Conservation (phyloP, 2,113 vertebrate species). For the Cavia porcellus region DNA sequence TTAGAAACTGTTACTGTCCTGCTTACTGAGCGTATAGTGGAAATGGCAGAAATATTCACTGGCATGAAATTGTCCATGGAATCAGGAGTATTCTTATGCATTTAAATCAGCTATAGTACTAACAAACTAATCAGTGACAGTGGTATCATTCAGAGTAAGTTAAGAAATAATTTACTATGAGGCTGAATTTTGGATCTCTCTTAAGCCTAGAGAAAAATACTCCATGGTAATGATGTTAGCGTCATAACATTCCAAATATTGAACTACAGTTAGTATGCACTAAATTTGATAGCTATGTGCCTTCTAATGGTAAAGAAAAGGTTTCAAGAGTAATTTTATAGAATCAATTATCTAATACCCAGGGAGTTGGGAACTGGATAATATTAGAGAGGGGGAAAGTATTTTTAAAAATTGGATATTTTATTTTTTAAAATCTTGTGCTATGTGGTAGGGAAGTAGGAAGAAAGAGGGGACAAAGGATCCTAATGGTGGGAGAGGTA, state of each 20-base stretch:
- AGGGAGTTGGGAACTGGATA: too few species aligned
- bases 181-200: background rate
- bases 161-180: background rate
- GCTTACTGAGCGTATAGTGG: background rate
- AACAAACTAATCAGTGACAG: background rate
- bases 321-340: background rate
- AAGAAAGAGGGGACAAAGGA: too few species aligned
- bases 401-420: background rate
- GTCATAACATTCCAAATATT: background rate
- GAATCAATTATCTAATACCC: background rate
- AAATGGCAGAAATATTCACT: background rate
- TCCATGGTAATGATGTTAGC: background rate
- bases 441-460: background rate
- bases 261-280: background rate
- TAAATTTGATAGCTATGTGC: background rate
- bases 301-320: background rate
- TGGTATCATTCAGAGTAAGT: background rate
- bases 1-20: background rate
- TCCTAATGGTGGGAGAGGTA: background rate
- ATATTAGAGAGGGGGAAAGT: background rate
- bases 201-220: background rate
- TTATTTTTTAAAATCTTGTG: background rate
- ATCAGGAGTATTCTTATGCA: background rate
- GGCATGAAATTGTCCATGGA: background rate
- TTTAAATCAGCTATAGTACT: background rate